Evolutionary conservation across 2,113 vertebrate genomes (phyloP), one percentile per base, ranked within the genome.

Genomic region (Neogobius melanostomus): DNA sequence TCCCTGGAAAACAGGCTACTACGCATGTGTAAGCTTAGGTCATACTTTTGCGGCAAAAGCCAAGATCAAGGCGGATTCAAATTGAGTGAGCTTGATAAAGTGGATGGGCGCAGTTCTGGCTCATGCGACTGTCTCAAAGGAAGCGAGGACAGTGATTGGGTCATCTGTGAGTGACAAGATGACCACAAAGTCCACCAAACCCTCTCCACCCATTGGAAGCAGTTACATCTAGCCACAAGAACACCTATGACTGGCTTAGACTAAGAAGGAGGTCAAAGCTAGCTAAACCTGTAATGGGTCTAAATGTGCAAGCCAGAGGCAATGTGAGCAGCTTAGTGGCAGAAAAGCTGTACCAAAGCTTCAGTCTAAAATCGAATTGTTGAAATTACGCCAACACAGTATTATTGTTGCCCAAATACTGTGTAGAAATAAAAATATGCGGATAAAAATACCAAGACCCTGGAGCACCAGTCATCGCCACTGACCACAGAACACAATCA

Each of bases 1-100:
- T 92, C 92, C 90, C 90, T 77, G 90, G 81, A 91, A 91, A 92
- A 92, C 89, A 92, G 69, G 81, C 74, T 66, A 83, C 73, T 77
- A 82, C 71, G 88, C 89, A 90, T 88, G 84, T 85, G 78, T 77
- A 60, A 67, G 77, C 80, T 75, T 71, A 76, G 88, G 66, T 90
- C 85, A 80, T 81, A 70, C 82, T 75, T 74, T 72, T 71, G 77
- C 71, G 74, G 69, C 80, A 65, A 62, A 67, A 75, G 65, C 52
- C 71, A 80, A 82, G 68, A 75, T 79, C 79, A 81, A 87, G 81
- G 85, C 61, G 59, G 76, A 63, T 82, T 79, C 67, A 82, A 88
- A 91, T 83, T 76, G 79, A 86, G 67, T 68, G 74, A 77, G 76
- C 69, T 74, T 83, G 85, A 86, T 85, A 56, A 76, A 75, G 65